Evolutionary conservation across 2,113 vertebrate species (phyloP).

Genomic region (Varanus komodoensis): DNA sequence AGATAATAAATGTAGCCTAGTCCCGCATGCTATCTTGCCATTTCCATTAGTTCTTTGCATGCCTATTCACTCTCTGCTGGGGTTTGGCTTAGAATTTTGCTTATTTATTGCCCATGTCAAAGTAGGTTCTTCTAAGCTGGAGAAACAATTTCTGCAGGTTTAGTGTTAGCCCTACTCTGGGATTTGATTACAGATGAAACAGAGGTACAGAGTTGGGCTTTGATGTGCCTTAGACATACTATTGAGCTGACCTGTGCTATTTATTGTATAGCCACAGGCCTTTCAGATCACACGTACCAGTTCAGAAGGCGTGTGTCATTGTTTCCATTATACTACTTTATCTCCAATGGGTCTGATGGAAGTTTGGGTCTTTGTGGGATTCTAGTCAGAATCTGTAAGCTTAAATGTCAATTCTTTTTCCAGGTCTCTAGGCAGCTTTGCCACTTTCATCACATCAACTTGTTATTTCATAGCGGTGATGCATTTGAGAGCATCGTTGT

Average conservation of each 20-base stretch:
- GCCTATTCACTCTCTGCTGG: neutral
- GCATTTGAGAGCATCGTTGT: slow-evolving; percentile 33
- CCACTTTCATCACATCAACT: slow-evolving; percentile 26
- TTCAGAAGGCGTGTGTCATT: slow-evolving; percentile 44
- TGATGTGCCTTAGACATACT: neutral
- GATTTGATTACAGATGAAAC: slow-evolving; percentile 32
- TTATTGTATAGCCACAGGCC: neutral
- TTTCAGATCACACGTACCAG: slow-evolving; percentile 11
- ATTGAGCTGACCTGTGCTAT: slow-evolving; percentile 10
- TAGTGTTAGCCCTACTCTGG: slow-evolving; percentile 23
- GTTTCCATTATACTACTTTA: slow-evolving; percentile 48
- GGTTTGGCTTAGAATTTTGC: neutral
- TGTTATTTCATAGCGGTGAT: slow-evolving; percentile 48
- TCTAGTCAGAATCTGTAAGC: neutral
- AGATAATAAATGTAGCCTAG: neutral
- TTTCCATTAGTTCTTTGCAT: neutral
- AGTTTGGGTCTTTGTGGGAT: slow-evolving; percentile 4
- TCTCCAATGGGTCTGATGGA: slow-evolving; percentile 9
- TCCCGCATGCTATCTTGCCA: neutral
- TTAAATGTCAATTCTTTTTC: slow-evolving; percentile 19
- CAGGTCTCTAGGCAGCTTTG: slow-evolving; percentile 16
- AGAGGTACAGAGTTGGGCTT: neutral
- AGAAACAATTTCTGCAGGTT: neutral
- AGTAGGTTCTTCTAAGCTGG: slow-evolving; percentile 18
- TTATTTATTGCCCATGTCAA: neutral